A percentile compares a stretch with the other conserved stretches of the same genome.
phyloP scores from a whole-genome alignment of 2,797 vertebrate genomes.

The Tiaroga cobitis region DNA sequence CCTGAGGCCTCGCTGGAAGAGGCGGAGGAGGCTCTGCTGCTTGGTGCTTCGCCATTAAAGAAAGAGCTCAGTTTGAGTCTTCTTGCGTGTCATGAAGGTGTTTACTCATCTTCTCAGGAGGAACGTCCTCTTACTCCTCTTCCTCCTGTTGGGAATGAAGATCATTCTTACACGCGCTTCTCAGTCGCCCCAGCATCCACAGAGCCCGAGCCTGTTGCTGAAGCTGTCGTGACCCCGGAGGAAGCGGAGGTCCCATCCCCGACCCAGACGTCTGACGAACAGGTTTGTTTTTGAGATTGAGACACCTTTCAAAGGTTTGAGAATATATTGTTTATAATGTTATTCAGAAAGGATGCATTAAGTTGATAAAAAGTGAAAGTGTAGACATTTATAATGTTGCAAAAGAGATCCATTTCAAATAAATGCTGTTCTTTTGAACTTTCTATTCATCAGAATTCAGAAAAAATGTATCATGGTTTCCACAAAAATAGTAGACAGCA shows the following conservation, averaged over 20 bases:
- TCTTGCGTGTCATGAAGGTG: conserved; percentile 75
- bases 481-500: not conserved
- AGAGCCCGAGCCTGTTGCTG: conserved; percentile 18
- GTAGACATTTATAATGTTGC: not conserved
- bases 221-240: not conserved
- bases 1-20: conserved; percentile 71
- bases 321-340: too few species aligned
- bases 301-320: not conserved
- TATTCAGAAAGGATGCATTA: not conserved
- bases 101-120: conserved; percentile 63
- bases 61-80: conserved; percentile 80
- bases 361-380: not conserved
- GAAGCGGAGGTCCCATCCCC: not conserved
- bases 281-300: conserved; percentile 33
- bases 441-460: too few species aligned
- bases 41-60: conserved; percentile 69
- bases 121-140: conserved; percentile 60
- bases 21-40: conserved; percentile 72
- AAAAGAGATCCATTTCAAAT: not conserved
- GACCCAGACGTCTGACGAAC: conserved; percentile 6
- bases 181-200: conserved; percentile 49
- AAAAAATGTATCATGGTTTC: not conserved
- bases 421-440: too few species aligned
- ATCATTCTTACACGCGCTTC: conserved; percentile 64
- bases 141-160: conserved; percentile 52